Base-by-base conservation (phyloP, 2,113 vertebrate genomes). In the Corythornis vintsioides region DNA sequence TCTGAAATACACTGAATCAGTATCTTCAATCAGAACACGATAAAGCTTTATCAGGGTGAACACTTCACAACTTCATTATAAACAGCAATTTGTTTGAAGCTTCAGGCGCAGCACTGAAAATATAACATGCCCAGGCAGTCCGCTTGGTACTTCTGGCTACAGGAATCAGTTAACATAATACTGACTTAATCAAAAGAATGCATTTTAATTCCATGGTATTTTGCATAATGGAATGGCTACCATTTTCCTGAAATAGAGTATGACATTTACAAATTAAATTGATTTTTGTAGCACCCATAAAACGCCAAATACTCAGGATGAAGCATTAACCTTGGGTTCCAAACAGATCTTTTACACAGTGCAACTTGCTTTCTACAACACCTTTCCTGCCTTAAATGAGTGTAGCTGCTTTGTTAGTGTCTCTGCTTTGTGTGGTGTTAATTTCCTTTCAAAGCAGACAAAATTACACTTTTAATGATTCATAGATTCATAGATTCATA, bases 51-150 rank as follows among this genome's bases (percentile, higher is more conserved):
- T 93, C 89, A 74, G 20, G 29, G 6, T 63, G 15, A 93, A 65
- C 11, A 87, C 91, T 93, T 94, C 86, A 92, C 45, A 82, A 59
- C 86, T 92, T 94, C 91, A 93, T 95, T 95, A 88, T 67, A 88
- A 94, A 89, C 52, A 93, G 73, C 61, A 72, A 87, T 94, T 83
- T 64, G 66, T 83, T 82, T 70, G 48, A 90, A 56, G 77, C 92
- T 93, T 64, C 60, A 67, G 63, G 94, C 67, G 47, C 29, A 11
- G 59, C 55, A 73, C 31, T 85, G 83, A 89, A 94, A 66, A 65
- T n/a, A 40, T 3, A 73, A 66, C 43, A 22, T 9, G 52, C 38
- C 31, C 29, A 15, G 22, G 20, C 55, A 57, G 63, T 53, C 78
- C 14, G 8, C 47, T 60, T 52, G 43, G 29, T n/a, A 66, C 61